Base-by-base conservation (phyloP, 2,888 invertebrate species). In the Pantelozetes paolii region DNA sequence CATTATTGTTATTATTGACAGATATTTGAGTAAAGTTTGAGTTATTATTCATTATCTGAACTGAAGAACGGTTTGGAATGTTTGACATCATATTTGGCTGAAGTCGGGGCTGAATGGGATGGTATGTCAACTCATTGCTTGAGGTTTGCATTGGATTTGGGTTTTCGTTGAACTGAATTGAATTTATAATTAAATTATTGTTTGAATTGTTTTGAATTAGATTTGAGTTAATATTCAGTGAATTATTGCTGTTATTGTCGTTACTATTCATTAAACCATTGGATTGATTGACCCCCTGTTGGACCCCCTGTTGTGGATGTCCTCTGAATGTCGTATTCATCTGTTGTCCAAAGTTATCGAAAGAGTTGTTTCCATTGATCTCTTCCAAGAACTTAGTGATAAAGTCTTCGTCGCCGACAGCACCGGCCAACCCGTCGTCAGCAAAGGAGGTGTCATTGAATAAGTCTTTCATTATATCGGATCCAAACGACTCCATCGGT, bases 321-420 rank as follows among this genome's bases (percentile, higher is more conserved):
- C 9, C 36, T 36, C 45, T 42, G 45, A 45, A 23, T 45, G 2
- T 67, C 6, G 40, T 26, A 18, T 45, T 69, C 26, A 69, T 9
- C 20, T 20, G 23, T 45, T 42, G 69, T 5, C 62, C 32, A 20
- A 64, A 64, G 13, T 9, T 30, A 15, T 45, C 36, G 36, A 26
- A 69, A 42, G 69, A 20, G 18, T 40, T 8, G 23, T 23, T 8
- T 20, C 26, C 45, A 26, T 74, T 70, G 23, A 74, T 23, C 18
- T 74, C 74, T 50, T 74, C 71, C 8, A 74, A 40, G 20, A 74
- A 50, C 20, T 74, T 74, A 11, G 71, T 57, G 36, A 74, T 74
- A 18, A 74, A 74, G 23, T 74, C 74, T 45, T 70, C 71, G 42
- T 74, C 74, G 13, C 59, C 74, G n/a, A 74, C 36, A n/a, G 30